Conservation (phyloP, 2,113 vertebrate genomes). For the Phrynocephalus versicolor region DNA sequence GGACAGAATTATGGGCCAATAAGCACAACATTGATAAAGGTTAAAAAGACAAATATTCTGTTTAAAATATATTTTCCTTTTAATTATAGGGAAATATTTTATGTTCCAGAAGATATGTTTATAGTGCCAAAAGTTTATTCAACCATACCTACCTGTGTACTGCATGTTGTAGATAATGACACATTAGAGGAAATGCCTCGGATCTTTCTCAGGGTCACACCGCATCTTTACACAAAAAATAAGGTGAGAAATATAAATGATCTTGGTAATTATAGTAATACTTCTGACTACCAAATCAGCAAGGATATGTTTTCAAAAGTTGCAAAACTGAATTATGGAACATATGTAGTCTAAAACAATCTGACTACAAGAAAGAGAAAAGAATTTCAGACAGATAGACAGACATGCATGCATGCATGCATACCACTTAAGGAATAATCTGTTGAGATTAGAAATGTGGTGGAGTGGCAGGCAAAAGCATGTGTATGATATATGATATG, state of each 20-base stretch:
- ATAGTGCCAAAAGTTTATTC: slow-evolving; percentile 82
- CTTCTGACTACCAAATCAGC: background rate
- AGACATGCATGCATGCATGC: no score
- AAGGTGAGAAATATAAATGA: slow-evolving; percentile 75
- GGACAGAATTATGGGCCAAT: background rate
- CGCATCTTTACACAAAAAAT: slow-evolving; percentile 83
- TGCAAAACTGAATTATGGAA: background rate
- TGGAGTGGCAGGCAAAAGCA: background rate
- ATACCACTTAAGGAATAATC: background rate
- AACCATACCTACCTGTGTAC: slow-evolving; percentile 72
- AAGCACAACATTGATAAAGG: background rate
- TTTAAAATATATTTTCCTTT: slow-evolving; percentile 15
- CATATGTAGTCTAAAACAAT: background rate
- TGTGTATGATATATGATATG: background rate
- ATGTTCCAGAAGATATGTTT: slow-evolving; percentile 82
- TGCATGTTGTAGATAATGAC: slow-evolving; percentile 91
- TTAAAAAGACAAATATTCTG: background rate
- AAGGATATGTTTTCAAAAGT: background rate
- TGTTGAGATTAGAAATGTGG: no score
- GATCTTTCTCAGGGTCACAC: slow-evolving; percentile 77
- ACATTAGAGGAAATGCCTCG: slow-evolving; percentile 83
- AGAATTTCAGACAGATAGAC: no score
- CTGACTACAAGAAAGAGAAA: no score
- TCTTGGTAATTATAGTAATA: background rate
- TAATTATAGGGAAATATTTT: slow-evolving; percentile 86